Conservation (phyloP, 2,888 invertebrate species). For the Amiota communis region DNA sequence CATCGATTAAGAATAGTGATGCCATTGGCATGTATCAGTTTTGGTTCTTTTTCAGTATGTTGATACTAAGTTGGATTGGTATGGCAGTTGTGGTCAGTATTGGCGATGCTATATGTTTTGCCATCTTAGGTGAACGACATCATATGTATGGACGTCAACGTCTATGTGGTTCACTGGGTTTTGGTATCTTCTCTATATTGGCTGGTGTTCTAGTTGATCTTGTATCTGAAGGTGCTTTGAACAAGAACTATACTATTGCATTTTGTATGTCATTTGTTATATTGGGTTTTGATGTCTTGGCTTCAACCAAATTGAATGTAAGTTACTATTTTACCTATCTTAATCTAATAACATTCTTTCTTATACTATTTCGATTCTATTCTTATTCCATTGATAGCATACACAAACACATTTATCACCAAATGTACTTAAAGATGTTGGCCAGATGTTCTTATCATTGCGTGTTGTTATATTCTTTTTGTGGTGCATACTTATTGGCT, state of each 20-base stretch:
- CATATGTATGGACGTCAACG: slow-evolving; percentile 88
- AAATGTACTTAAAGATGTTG: slow-evolving; percentile 81
- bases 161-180: slow-evolving; percentile 90
- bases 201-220: slow-evolving; percentile 86
- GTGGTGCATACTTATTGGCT: slow-evolving; percentile 87
- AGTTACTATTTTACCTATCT: slow-evolving; percentile 41
- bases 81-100: slow-evolving; percentile 91
- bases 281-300: slow-evolving; percentile 79
- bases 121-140: slow-evolving; percentile 83
- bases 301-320: slow-evolving; percentile 79
- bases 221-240: slow-evolving; percentile 78
- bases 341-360: too few relatives aligned
- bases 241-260: slow-evolving; percentile 85
- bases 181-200: slow-evolving; percentile 84
- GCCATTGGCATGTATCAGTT: slow-evolving; percentile 78
- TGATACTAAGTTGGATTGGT: slow-evolving; percentile 86
- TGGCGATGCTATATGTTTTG: slow-evolving; percentile 91
- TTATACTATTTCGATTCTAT: too few relatives aligned
- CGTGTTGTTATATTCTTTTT: slow-evolving; percentile 83
- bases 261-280: slow-evolving; percentile 83
- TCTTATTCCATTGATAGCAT: slow-evolving; percentile 73
- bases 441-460: slow-evolving; percentile 78
- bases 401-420: slow-evolving; percentile 79
- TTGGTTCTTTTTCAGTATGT: slow-evolving; percentile 84
- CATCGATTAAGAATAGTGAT: slow-evolving; percentile 54